A percentile compares a stretch with the other conserved stretches of the same genome.
Conservation (phyloP, 2,888 invertebrate species). For the Temnothorax ravouxi region DNA sequence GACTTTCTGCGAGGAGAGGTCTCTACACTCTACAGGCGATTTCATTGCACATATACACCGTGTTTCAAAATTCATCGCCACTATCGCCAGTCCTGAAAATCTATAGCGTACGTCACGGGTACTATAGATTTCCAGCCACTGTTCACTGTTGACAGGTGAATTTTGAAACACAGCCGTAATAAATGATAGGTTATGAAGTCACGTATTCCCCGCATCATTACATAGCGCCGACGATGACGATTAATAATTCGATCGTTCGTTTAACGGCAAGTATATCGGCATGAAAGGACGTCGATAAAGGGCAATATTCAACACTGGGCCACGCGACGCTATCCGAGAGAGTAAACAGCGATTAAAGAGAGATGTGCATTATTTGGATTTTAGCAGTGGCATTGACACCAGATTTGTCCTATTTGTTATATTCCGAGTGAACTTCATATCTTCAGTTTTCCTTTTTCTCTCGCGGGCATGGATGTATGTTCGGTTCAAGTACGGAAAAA, state of each 20-base stretch:
- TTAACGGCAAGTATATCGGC: background rate
- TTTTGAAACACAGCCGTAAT: too few relatives aligned
- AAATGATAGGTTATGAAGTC: conserved; percentile 13
- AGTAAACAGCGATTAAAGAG: background rate
- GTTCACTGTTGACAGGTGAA: too few relatives aligned
- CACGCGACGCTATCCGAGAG: background rate
- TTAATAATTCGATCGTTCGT: background rate
- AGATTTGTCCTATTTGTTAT: background rate
- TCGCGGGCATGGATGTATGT: background rate
- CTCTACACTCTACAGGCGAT: too few relatives aligned
- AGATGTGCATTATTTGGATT: background rate
- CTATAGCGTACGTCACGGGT: too few relatives aligned
- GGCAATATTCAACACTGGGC: background rate
- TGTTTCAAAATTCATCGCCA: too few relatives aligned
- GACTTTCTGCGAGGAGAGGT: too few relatives aligned
- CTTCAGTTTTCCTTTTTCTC: background rate
- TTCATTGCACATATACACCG: too few relatives aligned
- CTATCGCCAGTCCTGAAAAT: too few relatives aligned
- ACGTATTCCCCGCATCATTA: background rate
- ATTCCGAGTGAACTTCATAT: background rate
- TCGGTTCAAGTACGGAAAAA: background rate
- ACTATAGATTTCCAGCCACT: too few relatives aligned
- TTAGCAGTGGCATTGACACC: background rate
- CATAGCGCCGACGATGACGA: background rate
- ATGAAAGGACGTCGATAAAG: background rate